Conservation (phyloP, 2,888 invertebrate genomes). For the Chironomus tentans region DNA sequence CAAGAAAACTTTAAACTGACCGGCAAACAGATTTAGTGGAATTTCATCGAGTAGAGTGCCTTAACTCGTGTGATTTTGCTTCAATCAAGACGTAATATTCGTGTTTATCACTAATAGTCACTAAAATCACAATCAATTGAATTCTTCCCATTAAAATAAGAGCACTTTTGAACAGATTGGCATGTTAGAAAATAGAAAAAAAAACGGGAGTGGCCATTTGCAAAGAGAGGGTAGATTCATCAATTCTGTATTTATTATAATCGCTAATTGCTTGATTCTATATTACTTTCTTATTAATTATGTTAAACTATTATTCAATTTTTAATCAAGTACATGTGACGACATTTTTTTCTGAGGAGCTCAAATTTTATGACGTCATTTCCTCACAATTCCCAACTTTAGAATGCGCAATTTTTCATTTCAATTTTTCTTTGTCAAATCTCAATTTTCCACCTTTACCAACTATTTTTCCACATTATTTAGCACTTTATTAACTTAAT, state of each 20-base stretch:
- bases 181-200: too few relatives aligned
- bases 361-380: background rate
- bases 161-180: constrained; percentile 25
- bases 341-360: background rate
- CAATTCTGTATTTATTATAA: background rate
- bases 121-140: background rate
- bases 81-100: too few relatives aligned
- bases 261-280: too few relatives aligned
- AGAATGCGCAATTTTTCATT: constrained; percentile 21
- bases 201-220: constrained; percentile 26
- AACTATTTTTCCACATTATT: background rate
- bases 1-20: background rate
- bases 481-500: background rate
- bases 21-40: background rate
- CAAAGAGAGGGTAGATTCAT: constrained; percentile 9
- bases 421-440: background rate
- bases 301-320: background rate
- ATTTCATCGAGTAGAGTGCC: background rate
- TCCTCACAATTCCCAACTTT: background rate
- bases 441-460: background rate
- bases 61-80: too few relatives aligned
- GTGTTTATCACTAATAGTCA: background rate
- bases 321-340: background rate
- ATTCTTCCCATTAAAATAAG: background rate
- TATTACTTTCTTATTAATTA: background rate